Evolutionary conservation across 2,113 vertebrate genomes (phyloP).

Genomic region (Procavia capensis): DNA sequence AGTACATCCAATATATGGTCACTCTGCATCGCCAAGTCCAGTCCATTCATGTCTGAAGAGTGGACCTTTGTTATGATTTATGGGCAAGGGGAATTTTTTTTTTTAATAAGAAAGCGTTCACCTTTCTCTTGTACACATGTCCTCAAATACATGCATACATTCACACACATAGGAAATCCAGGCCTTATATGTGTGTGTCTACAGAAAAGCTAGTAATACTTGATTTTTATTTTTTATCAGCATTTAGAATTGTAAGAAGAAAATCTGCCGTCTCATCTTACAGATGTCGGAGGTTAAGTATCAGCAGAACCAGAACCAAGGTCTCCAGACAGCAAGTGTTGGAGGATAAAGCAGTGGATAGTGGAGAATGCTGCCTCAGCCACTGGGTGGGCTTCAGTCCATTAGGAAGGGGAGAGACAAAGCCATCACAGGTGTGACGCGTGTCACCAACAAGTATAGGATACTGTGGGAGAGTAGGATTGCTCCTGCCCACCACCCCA

Average conservation of each 20-base stretch:
- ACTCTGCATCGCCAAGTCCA: too few species aligned
- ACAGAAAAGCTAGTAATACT: slow-evolving; percentile 39
- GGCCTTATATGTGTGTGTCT: not conserved
- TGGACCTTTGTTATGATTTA: too few species aligned
- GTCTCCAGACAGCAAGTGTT: not conserved
- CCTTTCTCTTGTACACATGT: not conserved
- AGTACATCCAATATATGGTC: too few species aligned
- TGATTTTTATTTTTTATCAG: slow-evolving; percentile 52
- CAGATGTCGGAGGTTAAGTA: not conserved
- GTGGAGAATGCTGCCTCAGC: not conserved
- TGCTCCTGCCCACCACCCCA: not conserved
- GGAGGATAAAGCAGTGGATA: not conserved
- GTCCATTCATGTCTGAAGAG: too few species aligned
- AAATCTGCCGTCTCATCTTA: slow-evolving; percentile 12
- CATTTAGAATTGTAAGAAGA: not conserved
- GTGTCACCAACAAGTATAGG: not conserved
- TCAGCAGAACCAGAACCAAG: slow-evolving; percentile 1
- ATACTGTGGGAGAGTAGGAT: not conserved
- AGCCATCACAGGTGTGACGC: not conserved
- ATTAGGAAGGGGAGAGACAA: not conserved
- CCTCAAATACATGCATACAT: not conserved
- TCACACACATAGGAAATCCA: not conserved
- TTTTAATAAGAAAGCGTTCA: not conserved
- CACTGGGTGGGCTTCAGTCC: not conserved
- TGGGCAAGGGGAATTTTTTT: too few species aligned